Base-by-base conservation (phyloP, 2,797 vertebrate species). In the Coregonus ussuriensis region DNA sequence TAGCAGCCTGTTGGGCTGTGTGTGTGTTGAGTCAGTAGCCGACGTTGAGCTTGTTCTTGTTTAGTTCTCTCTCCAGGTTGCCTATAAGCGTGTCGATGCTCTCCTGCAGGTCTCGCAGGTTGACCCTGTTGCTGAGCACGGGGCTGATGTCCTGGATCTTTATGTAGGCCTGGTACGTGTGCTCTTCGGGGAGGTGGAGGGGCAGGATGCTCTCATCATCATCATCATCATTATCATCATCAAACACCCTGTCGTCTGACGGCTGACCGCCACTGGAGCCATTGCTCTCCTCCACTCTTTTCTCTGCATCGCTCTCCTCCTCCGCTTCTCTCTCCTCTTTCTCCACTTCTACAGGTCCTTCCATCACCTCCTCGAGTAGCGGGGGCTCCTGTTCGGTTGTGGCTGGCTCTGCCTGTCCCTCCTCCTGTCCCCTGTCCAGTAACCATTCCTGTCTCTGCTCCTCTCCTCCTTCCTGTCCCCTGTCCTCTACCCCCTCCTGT, bases 71-170 rank as follows among this genome's bases (percentile, higher is more conserved):
- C 91, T 99, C 98, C 89, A 99, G 92, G 92, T 98, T 99, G 88
- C 98, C 97, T 86, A 99, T 97, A 77, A 99, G 92, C 1, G 95
- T 96, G 91, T 99, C 98, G 3, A 99, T 99, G 87, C 97, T 99
- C 92, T 99, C 97, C 91, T 99, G 98, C 83, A 99, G 94, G 89
- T 99, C 97, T 81, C 93, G 95, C 88, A 99, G 96, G 93, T 99
- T 96, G 47, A 96, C 96, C 73, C 92, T 93, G 90, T 93, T 95
- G 86, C 95, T 95, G 79, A 92, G 94, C 0, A 91, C 93, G 0
- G 96, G 95, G 85, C 94, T 96, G 79, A 97, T 91, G 0, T 95
- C 96, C 87, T 96, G 95, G 93, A 98, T 93, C 78, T 96, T 94
- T 94, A 98, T 93, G 85, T 95, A 97, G 1, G 96, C 95, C 88